A percentile compares a stretch with the other conserved stretches of the same genome.
phyloP scores from a whole-genome alignment of 2,797 vertebrate species.

The Brotula barbata region DNA sequence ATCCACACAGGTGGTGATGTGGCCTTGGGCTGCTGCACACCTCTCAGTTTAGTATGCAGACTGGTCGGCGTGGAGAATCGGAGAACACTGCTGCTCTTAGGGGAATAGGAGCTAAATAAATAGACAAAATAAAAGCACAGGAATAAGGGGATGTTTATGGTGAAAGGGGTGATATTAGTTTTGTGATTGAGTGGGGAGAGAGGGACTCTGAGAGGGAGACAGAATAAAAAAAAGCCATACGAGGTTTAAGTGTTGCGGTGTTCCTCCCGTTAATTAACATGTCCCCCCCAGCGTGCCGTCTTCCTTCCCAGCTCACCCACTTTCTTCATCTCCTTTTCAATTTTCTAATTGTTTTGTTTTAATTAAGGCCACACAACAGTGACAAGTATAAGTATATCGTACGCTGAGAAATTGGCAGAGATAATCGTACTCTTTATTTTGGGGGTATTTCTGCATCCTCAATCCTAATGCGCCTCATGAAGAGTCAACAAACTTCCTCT shows the following conservation, averaged over 20 bases:
- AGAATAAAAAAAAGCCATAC: conserved; percentile 28
- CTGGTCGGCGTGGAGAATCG: conserved; percentile 54
- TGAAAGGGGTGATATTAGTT: conserved; percentile 76
- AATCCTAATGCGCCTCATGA: conserved; percentile 12
- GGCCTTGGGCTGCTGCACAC: conserved; percentile 50
- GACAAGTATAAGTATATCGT: conserved; percentile 75
- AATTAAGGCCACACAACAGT: conserved; percentile 78
- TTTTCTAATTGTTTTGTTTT: conserved; percentile 80
- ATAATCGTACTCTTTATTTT: conserved; percentile 47
- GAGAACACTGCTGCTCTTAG: conserved; percentile 63
- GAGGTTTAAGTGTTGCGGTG: conserved; percentile 61
- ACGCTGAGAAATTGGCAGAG: conserved; percentile 57
- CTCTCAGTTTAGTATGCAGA: conserved; percentile 70
- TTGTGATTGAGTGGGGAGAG: conserved; percentile 80
- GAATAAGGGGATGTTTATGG: conserved; percentile 66
- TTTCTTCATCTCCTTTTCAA: conserved; percentile 71
- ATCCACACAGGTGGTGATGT: conserved; percentile 62
- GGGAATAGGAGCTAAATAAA: conserved; percentile 78
- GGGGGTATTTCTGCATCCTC: conserved; percentile 18
- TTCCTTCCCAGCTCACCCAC: conserved; percentile 60
- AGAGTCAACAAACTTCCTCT: conserved; percentile 45
- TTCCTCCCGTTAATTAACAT: conserved; percentile 75
- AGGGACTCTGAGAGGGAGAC: conserved; percentile 64
- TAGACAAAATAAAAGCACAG: conserved; percentile 73
- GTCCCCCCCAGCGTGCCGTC: conserved; percentile 51